phyloP scores from a whole-genome alignment of 2,113 vertebrate genomes.

The Muntiacus muntjak region DNA sequence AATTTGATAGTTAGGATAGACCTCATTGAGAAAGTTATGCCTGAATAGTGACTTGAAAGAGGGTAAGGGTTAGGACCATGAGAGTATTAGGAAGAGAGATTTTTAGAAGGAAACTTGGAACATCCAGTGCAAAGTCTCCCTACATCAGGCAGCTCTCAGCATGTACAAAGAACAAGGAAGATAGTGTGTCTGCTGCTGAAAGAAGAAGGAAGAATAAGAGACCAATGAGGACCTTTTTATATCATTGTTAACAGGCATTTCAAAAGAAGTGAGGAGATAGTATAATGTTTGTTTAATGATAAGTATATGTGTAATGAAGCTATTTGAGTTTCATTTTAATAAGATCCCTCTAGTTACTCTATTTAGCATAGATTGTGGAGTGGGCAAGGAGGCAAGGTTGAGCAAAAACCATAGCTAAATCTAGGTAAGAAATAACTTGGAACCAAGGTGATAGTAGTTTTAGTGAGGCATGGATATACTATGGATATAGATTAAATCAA shows the following conservation, averaged over 20 bases:
- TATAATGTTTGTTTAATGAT: neutral
- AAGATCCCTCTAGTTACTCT: neutral
- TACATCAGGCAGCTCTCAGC: neutral
- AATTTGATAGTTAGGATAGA: neutral
- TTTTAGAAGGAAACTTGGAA: neutral
- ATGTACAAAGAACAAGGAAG: neutral
- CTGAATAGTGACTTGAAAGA: neutral
- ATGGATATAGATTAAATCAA: neutral
- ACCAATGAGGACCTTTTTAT: neutral
- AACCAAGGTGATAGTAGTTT: neutral
- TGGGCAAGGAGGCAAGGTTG: neutral
- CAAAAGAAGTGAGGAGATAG: neutral
- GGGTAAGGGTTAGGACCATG: neutral
- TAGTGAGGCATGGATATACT: neutral
- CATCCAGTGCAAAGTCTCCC: neutral
- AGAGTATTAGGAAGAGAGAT: neutral
- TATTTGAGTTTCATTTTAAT: neutral
- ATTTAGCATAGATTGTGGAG: neutral
- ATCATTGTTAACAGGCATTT: neutral
- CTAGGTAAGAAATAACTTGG: neutral
- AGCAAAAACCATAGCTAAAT: neutral
- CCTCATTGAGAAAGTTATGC: neutral
- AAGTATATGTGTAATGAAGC: neutral
- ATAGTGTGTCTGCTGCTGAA: neutral
- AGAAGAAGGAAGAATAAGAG: neutral